Percentiles rank a stretch among this genome's conserved stretches.
phyloP scores from a whole-genome alignment of 2,888 invertebrate genomes.

The Metalampra italica region DNA sequence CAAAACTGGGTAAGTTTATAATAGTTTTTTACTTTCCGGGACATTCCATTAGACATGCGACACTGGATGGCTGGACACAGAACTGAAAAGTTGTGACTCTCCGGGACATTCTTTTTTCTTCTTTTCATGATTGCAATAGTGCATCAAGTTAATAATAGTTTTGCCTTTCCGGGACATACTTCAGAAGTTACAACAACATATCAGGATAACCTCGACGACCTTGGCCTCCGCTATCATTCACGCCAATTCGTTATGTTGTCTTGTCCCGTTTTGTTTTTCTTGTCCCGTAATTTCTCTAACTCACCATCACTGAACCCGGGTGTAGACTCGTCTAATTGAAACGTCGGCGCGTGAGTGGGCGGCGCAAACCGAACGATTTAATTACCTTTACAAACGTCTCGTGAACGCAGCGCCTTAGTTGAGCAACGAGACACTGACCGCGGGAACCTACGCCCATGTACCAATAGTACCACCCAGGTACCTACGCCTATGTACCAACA shows the following conservation, averaged over 20 bases:
- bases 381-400: conserved; percentile 52
- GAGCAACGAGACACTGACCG: conserved; percentile 45
- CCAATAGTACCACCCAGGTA: conserved; percentile 21
- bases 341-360: conserved; percentile 49
- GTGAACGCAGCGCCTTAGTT: conserved; percentile 36
- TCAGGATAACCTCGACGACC: too few species aligned
- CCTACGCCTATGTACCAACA: conserved; percentile 31
- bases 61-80: too few species aligned
- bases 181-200: too few species aligned
- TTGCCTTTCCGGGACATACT: too few species aligned
- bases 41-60: neutral
- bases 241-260: neutral
- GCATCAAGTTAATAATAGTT: too few species aligned
- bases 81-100: too few species aligned
- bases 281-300: conserved; percentile 2
- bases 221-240: neutral
- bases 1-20: too few species aligned
- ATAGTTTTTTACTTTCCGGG: too few species aligned
- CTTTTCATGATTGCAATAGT: too few species aligned
- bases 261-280: neutral
- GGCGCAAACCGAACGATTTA: conserved; percentile 42
- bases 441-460: conserved; percentile 36
- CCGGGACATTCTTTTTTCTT: too few species aligned
- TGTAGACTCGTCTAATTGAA: conserved; percentile 42
- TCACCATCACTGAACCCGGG: too few species aligned